Evolutionary conservation across 1,140 invertebrate genomes (phyloP).

Genomic region (Leptinotarsa texana): DNA sequence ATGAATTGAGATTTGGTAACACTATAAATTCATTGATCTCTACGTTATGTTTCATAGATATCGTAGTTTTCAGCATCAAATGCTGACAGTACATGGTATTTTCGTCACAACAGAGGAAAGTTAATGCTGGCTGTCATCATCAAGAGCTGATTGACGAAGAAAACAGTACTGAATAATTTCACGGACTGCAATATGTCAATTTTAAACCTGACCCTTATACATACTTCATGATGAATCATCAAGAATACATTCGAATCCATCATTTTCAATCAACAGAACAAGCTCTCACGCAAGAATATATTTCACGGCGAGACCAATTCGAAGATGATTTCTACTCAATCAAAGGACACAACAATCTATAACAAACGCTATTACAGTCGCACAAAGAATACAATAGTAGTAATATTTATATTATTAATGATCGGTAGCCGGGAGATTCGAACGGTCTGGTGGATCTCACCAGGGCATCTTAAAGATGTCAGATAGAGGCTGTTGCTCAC

Average conservation of each 20-base stretch:
- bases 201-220: not conserved
- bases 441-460: conserved; percentile 31
- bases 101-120: too few relatives aligned
- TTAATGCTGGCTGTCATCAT: too few relatives aligned
- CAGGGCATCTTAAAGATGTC: conserved; percentile 39
- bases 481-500: conserved; percentile 39
- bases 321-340: conserved; percentile 12
- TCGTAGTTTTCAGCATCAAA: too few relatives aligned
- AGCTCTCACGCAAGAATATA: not conserved
- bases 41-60: too few relatives aligned
- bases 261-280: not conserved
- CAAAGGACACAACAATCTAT: conserved; percentile 12
- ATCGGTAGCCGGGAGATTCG: conserved; percentile 45
- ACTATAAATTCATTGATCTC: too few relatives aligned
- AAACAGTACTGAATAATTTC: too few relatives aligned
- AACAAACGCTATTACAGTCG: conserved; percentile 35
- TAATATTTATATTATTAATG: conserved; percentile 52
- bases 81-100: too few relatives aligned
- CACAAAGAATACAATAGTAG: conserved; percentile 38
- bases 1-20: too few relatives aligned
- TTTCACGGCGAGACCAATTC: not conserved
- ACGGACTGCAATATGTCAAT: not conserved
- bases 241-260: not conserved
- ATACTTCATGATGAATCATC: not conserved
- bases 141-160: too few relatives aligned